Conservation (phyloP, 2,888 invertebrate species). For the Rotaria socialis region DNA sequence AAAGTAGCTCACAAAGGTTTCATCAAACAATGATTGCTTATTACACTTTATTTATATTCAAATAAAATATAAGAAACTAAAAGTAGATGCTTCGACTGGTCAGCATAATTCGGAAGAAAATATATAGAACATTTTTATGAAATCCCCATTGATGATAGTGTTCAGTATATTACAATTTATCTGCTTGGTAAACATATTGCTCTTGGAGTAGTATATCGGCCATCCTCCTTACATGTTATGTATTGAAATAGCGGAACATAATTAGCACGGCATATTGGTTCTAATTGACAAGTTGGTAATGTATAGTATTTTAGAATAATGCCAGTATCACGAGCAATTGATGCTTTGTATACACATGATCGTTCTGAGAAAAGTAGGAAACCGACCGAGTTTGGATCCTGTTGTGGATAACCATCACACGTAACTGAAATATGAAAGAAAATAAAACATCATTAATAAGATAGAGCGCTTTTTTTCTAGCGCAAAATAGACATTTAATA, state of each 20-base stretch:
- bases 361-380: not conserved
- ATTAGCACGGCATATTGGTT: not conserved
- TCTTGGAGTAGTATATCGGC: slow-evolving; percentile 15
- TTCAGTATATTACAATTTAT: not conserved
- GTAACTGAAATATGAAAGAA: not conserved
- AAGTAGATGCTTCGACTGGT: not conserved
- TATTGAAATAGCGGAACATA: not conserved
- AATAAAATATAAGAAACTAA: not conserved
- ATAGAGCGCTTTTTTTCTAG: not conserved
- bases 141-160: not conserved
- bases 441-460: not conserved
- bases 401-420: slow-evolving; percentile 31
- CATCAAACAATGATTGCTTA: not conserved
- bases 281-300: slow-evolving; percentile 30
- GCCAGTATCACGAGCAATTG: not conserved
- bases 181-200: not conserved
- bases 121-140: not conserved
- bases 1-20: not conserved
- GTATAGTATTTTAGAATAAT: slow-evolving; percentile 8
- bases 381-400: slow-evolving; percentile 1
- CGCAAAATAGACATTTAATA: not conserved
- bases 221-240: slow-evolving; percentile 12
- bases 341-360: not conserved
- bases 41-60: not conserved
- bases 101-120: not conserved